phyloP scores from a whole-genome alignment of 2,888 invertebrate species.

The Ophion ventricosus region DNA sequence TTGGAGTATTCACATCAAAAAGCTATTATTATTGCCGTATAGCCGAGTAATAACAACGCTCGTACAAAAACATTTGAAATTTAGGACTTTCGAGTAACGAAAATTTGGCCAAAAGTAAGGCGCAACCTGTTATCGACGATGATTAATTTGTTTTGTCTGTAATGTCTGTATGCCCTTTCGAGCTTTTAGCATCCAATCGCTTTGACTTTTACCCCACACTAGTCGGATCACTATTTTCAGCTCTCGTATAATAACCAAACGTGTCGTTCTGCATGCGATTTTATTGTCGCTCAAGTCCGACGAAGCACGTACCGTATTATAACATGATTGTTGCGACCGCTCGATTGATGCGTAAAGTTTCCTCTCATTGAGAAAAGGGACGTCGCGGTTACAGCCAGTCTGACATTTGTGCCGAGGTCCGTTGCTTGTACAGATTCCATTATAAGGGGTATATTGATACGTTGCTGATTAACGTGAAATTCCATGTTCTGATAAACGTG shows the following conservation, averaged over 20 bases:
- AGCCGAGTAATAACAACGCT: neutral
- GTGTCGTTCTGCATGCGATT: neutral
- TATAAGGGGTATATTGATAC: conserved; percentile 85
- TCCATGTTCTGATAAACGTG: conserved; percentile 80
- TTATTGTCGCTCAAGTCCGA: neutral
- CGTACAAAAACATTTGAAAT: neutral
- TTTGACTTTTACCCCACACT: neutral
- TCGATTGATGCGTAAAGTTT: conserved; percentile 87
- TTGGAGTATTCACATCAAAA: neutral
- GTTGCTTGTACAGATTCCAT: conserved; percentile 85
- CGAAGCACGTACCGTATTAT: conserved; percentile 86
- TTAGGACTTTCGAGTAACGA: neutral
- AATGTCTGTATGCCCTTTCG: neutral
- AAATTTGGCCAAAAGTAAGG: neutral
- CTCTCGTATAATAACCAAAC: neutral
- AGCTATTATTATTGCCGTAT: no score
- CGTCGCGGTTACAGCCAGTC: conserved; percentile 84
- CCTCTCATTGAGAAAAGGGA: conserved; percentile 88
- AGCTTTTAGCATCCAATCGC: neutral
- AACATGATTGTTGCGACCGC: conserved; percentile 85
- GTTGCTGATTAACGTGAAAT: conserved; percentile 84
- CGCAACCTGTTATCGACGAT: no score
- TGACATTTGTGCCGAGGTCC: conserved; percentile 86
- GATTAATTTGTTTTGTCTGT: no score
- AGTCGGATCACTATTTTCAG: neutral